phyloP scores from a whole-genome alignment of 1,140 invertebrate genomes.

The Triops longicaudatus region DNA sequence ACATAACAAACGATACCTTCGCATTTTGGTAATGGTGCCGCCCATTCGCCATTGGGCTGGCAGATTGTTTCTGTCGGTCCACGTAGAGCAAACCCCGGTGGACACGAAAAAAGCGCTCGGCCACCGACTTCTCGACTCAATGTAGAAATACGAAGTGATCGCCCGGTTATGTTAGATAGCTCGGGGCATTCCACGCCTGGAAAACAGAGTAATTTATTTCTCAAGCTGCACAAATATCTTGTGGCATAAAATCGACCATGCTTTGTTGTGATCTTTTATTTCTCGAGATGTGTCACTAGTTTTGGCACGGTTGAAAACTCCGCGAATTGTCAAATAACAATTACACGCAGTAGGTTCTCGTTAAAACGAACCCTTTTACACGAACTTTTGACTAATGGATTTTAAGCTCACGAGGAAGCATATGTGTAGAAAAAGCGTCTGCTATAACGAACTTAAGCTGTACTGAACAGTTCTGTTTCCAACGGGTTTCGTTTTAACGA shows the following conservation, averaged over 20 bases:
- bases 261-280: too few relatives aligned
- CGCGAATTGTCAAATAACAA: too few relatives aligned
- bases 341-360: too few relatives aligned
- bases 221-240: background rate
- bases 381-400: too few relatives aligned
- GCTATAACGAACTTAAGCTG: background rate
- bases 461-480: too few relatives aligned
- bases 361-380: too few relatives aligned
- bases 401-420: too few relatives aligned
- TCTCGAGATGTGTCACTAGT: too few relatives aligned
- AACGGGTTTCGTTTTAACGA: too few relatives aligned
- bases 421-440: too few relatives aligned
- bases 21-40: constrained; percentile 60
- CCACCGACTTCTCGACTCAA: constrained; percentile 66
- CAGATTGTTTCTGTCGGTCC: constrained; percentile 66
- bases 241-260: background rate
- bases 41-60: constrained; percentile 68
- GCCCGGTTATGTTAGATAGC: constrained; percentile 48
- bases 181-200: constrained; percentile 65
- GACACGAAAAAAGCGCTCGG: constrained; percentile 65
- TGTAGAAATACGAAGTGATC: constrained; percentile 55
- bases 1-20: constrained; percentile 46
- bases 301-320: too few relatives aligned
- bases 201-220: background rate
- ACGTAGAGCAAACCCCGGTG: constrained; percentile 63